A percentile compares a stretch with the other conserved stretches of the same genome.
Conservation (phyloP, 23 tunicate genomes). For the Botrylloides violaceus region DNA sequence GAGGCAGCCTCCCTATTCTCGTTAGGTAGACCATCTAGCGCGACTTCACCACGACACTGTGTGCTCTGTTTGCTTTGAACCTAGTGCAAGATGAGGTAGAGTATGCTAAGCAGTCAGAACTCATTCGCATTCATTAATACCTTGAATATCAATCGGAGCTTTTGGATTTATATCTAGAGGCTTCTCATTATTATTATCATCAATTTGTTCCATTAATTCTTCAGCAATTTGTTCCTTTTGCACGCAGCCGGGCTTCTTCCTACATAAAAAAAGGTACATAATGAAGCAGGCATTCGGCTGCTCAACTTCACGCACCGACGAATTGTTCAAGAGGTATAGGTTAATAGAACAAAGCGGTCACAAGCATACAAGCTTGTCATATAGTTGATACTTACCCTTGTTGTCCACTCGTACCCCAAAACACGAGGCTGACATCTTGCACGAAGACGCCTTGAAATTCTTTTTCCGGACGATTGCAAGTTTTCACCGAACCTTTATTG, state of each 20-base stretch:
- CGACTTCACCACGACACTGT: no score
- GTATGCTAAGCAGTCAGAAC: no score
- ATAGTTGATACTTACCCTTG: conserved; percentile 22
- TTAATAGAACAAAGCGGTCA: no score
- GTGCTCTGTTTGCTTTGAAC: no score
- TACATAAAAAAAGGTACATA: not conserved
- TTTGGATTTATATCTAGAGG: conserved; percentile 14
- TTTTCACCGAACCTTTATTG: conserved; percentile 5
- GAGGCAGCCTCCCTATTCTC: no score
- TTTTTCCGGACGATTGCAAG: conserved; percentile 6
- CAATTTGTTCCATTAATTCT: conserved; percentile 10
- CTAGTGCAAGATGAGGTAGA: no score
- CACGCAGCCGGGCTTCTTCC: conserved; percentile 2
- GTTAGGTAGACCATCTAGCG: no score
- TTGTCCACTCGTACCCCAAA: conserved; percentile 8
- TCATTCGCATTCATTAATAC: no score
- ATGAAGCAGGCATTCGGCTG: no score
- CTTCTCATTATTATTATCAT: not conserved
- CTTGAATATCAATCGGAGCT: conserved; percentile 6
- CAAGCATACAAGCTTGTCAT: no score
- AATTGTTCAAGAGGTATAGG: no score
- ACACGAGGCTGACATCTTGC: conserved; percentile 6
- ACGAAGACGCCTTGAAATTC: conserved; percentile 14
- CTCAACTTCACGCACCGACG: no score
- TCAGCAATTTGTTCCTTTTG: conserved; percentile 14